Base-by-base conservation (phyloP, 1,140 invertebrate genomes). In the Euborellia annulipes region DNA sequence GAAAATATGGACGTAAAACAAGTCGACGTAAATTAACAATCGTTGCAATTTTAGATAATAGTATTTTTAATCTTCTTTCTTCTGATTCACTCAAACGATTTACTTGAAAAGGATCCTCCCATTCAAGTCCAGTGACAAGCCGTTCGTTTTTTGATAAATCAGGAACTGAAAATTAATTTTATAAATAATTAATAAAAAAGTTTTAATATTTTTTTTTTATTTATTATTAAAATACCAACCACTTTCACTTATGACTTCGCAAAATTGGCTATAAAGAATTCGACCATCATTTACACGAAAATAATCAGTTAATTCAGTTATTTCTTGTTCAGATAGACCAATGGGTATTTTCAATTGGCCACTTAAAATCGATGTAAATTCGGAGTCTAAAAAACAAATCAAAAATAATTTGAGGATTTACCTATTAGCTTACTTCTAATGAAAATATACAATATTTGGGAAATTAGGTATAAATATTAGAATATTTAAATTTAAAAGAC, bases 201-300 rank as follows among this genome's bases (percentile, higher is more conserved):
- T 16, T 23, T 18, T 23, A 14, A 4, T 42, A 16, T 18, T 16
- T 18, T 42, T 7, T 6, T 42, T 19, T n/a, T 27, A 42, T 16
- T 6, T 23, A 23, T 18, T 16, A 32, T 27, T 46, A 2, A 16
- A 16, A 23, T 36, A 20, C 47, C 51, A 60, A 72, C 69, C 60
- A 48, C 59, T 64, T 34, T 73, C 69, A 48, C 80, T 73, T 45
- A 82, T 72, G 44, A 81, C 68, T 55, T 75, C 67, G 50, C 78
- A 82, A 36, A 82, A 70, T 61, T 82, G 78, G 0, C 69, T 68
- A 57, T 82, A 82, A 23, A 75, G 70, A 20, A 82, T 70, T 47
- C 78, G 66, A 32, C 79, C 79, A 62, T 82, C 78, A 39, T 76
- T 75, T 18, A 78, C 67, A 23, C 76, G 69, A 63, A 83, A 83